Evolutionary conservation across 2,113 vertebrate genomes (phyloP), one percentile per base, ranked within the genome.

Genomic region (Pavo muticus): DNA sequence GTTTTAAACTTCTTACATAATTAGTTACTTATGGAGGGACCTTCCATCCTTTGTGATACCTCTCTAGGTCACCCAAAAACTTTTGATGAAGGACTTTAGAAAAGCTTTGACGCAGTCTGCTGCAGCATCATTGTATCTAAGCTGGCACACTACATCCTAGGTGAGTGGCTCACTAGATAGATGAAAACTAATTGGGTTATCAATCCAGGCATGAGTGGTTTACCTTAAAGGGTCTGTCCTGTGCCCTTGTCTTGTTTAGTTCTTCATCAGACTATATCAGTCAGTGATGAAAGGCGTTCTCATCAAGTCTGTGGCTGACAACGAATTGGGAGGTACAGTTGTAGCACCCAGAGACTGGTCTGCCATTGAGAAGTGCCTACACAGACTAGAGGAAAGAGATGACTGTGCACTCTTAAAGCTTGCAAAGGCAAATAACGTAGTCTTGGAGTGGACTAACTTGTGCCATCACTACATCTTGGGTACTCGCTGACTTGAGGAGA

Each of bases 391-490:
- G 39, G 42, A 84, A 50, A 25, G 40, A 70, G 23, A 24, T 95
- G 35, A 32, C 54, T 47, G 63, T 0, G 3, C 18, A 37, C 24
- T 47, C 56, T 37, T 76, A 56, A 63, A 86, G 52, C 35, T 44
- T 23, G 7, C 21, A 70, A 40, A 8, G n/a, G 32, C 17, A n/a
- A 16, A 35, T 25, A 79, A 57, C 5, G 32, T 27, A 20, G 11
- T 25, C n/a, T 50, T 50, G 2, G 4, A 39, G 12, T 56, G 50
- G 81, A 30, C 48, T 39, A 24, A 68, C 10, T 83, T 20, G 0
- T 0, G 3, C 32, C 18, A 20, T 29, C 0, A 1, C 25, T 70
- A 35, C 56, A 24, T 57, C 35, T 25, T 61, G 54, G 48, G 44
- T 25, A 13, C 48, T 57, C 0, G 0, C 8, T 65, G 47, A 20